These are phyloP conservation scores for Camponotus vicinus DNA, from an alignment of 1,140 invertebrate genomes.

Conservation along the genomic window DNA sequence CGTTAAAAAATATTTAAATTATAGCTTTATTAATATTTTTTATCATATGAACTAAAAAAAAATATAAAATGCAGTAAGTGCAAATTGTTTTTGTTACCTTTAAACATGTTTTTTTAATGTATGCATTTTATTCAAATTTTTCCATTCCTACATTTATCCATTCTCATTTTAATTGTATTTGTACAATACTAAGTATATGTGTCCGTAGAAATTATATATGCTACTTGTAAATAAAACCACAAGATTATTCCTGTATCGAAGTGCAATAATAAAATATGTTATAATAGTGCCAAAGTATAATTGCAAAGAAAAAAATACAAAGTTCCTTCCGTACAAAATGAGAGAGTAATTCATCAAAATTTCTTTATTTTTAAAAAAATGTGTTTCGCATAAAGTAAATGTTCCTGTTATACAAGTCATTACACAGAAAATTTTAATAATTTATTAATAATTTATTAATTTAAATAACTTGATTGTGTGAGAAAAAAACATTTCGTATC, in stretches of 20 bases:
- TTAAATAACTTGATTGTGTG: background rate
- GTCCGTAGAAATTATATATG: conserved; percentile 70
- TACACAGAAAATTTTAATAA: conserved; percentile 19
- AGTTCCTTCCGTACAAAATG: conserved; percentile 39
- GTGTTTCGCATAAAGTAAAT: background rate
- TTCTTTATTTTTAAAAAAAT: conserved; percentile 14
- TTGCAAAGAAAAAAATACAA: conserved; percentile 67
- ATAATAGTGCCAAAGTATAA: conserved; percentile 82
- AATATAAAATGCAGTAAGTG: conserved; percentile 37
- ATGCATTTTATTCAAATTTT: conserved; percentile 54
- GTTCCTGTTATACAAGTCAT: background rate
- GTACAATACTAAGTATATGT: conserved; percentile 73
- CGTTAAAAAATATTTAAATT: conserved; percentile 33
- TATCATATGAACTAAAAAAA: background rate
- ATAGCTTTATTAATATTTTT: conserved; percentile 6
- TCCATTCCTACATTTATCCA: conserved; percentile 48
- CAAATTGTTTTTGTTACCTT: conserved; percentile 36
- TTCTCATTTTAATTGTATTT: conserved; percentile 70
- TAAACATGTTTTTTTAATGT: conserved; percentile 48
- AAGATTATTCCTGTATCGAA: conserved; percentile 80
- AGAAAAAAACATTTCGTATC: background rate
- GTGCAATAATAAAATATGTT: conserved; percentile 83
- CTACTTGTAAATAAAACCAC: conserved; percentile 81
- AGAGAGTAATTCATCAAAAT: conserved; percentile 6
- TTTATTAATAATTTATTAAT: background rate